Conservation (phyloP, 1,140 invertebrate genomes). For the Bombus picipes region DNA sequence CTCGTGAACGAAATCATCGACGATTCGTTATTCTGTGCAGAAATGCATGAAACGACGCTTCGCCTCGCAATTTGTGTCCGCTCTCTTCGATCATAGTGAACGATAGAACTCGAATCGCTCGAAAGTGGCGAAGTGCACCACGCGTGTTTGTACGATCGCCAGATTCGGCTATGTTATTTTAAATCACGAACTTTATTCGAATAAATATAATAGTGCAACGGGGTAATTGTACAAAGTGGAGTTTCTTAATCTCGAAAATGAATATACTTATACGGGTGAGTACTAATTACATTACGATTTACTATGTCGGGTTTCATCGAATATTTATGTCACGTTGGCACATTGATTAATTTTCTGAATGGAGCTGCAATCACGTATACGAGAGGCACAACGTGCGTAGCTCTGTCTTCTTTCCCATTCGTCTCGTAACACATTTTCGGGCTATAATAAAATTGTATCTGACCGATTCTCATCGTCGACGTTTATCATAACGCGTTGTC, state of each 20-base stretch:
- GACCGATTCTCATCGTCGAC: neutral
- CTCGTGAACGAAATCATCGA: neutral
- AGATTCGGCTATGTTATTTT: neutral
- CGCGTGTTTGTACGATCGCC: no score
- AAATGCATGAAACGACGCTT: neutral
- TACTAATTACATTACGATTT: neutral
- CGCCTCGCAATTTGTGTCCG: neutral
- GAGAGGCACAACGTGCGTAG: neutral
- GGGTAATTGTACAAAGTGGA: neutral
- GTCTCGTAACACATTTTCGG: neutral
- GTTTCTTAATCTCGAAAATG: neutral
- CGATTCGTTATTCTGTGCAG: neutral
- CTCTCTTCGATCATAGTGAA: neutral
- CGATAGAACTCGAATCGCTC: neutral
- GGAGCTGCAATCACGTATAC: neutral
- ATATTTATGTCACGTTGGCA: neutral
- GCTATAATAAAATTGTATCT: neutral
- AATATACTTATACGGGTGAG: slow-evolving; percentile 16
- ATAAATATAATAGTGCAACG: neutral
- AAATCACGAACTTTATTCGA: neutral
- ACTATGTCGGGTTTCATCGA: neutral
- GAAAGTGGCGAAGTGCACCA: neutral
- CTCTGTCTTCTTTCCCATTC: neutral
- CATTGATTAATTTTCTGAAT: no score
- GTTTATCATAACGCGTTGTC: slow-evolving; percentile 12